phyloP scores from a whole-genome alignment of 2,797 vertebrate genomes.

The Apodemus agrarius region DNA sequence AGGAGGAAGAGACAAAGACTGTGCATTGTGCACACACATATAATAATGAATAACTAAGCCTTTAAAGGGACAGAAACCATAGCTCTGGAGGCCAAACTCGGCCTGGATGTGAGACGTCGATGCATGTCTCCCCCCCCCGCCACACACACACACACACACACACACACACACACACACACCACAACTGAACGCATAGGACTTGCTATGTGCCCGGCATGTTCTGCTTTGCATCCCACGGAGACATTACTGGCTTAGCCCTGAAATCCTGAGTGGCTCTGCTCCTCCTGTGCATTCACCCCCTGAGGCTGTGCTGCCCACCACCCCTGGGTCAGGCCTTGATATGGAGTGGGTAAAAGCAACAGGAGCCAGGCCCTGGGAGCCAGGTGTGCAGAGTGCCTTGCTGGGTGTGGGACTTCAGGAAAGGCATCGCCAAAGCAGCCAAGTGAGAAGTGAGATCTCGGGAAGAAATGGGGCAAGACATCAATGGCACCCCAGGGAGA shows the following conservation, averaged over 20 bases:
- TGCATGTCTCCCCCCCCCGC: no score
- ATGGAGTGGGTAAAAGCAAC: neutral
- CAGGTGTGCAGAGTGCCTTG: no score
- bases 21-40: neutral
- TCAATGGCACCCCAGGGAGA: neutral
- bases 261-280: neutral
- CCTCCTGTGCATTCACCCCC: neutral
- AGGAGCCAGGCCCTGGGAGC: neutral
- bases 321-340: neutral
- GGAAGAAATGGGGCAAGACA: neutral
- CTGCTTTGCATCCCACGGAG: neutral
- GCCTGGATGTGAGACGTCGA: neutral
- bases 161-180: no score
- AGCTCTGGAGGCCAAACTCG: neutral
- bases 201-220: neutral
- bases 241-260: accelerated
- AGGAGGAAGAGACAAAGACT: neutral
- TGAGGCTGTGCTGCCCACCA: neutral
- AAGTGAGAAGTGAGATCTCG: neutral
- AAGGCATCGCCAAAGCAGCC: neutral
- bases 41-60: neutral
- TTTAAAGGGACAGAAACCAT: neutral
- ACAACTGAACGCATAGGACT: accelerated
- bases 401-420: neutral
- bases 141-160: no score